These are phyloP conservation scores for Galeruca laticollis DNA, from an alignment of 2,888 invertebrate species.

Conservation along the genomic window DNA sequence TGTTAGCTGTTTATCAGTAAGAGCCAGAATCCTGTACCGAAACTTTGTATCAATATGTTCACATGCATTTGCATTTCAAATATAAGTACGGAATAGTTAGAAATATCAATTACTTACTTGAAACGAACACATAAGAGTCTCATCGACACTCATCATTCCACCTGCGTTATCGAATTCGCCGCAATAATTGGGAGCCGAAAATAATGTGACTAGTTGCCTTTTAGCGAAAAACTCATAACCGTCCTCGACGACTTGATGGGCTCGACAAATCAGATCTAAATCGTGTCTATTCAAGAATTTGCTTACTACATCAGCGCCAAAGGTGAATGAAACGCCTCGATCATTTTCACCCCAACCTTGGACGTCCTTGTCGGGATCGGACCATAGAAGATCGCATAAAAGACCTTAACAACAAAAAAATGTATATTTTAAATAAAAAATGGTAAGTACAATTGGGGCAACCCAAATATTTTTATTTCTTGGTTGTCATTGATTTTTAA, in stretches of 20 bases:
- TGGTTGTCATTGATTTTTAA: no score
- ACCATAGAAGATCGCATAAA: conserved; percentile 97
- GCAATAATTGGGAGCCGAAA: conserved; percentile 98
- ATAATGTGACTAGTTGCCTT: conserved; percentile 95
- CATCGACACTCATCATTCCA: conserved; percentile 99
- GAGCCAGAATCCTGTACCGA: no score
- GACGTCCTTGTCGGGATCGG: conserved; percentile 95
- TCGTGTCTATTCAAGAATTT: conserved; percentile 97
- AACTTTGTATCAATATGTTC: no score
- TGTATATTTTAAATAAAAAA: no score
- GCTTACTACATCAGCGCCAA: conserved; percentile 96
- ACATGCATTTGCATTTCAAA: no score
- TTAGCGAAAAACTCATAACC: conserved; percentile 99
- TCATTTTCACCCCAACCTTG: conserved; percentile 98
- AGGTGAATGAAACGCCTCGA: conserved; percentile 97
- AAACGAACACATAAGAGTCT: conserved; percentile 99
- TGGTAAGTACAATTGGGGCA: no score
- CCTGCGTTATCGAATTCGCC: conserved; percentile 99
- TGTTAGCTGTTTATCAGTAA: no score
- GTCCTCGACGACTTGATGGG: conserved; percentile 98
- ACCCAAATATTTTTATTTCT: no score
- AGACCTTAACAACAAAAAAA: conserved; percentile 72
- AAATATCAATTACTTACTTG: conserved; percentile 70
- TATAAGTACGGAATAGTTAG: no score
- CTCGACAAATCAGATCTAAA: conserved; percentile 96